Conservation (phyloP, 2,888 invertebrate species). For the Tipula lateralis region DNA sequence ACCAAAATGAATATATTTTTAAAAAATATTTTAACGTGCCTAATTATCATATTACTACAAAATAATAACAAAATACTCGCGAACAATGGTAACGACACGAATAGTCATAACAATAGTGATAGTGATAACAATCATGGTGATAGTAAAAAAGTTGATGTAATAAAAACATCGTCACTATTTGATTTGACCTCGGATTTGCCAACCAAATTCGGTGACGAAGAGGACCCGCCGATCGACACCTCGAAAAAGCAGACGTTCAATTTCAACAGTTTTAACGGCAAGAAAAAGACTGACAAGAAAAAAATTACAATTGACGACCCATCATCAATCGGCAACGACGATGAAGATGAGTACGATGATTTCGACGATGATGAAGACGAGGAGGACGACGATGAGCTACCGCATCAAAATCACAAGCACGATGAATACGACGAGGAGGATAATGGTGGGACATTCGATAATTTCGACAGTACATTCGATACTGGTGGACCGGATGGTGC, state of each 20-base stretch:
- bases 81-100: neutral
- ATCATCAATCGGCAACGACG: neutral
- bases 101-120: neutral
- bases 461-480: neutral
- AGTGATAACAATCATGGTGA: neutral
- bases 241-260: neutral
- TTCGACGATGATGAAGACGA: neutral
- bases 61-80: conserved; percentile 11
- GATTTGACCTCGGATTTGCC: conserved; percentile 31
- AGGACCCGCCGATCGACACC: conserved; percentile 7
- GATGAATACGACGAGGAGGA: conserved; percentile 48
- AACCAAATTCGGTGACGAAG: conserved; percentile 34
- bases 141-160: neutral
- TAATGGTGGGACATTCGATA: conserved; percentile 43
- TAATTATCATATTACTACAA: conserved; percentile 24
- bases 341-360: neutral
- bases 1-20: conserved; percentile 24
- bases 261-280: neutral
- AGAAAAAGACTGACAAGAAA: neutral
- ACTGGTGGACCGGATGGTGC: conserved; percentile 34
- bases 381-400: conserved; percentile 40
- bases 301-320: neutral
- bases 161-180: neutral
- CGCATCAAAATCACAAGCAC: conserved; percentile 30
- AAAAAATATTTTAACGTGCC: conserved; percentile 19